Evolutionary conservation across 1,140 invertebrate genomes (phyloP), one percentile per base, ranked within the genome.

Genomic region (Apocrypta bakeri): DNA sequence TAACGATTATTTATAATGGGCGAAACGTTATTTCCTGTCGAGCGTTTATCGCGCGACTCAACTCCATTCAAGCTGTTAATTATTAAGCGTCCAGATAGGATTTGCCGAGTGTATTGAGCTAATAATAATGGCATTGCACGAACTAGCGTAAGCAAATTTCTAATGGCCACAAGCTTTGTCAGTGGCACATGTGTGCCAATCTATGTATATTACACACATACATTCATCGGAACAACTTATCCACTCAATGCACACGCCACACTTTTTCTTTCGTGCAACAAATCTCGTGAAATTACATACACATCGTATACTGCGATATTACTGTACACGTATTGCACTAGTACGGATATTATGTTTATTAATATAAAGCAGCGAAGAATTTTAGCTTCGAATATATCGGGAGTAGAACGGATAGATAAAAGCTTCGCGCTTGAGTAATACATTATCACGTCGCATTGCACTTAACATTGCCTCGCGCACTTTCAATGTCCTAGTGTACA

Each of bases 401-500:
- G 29, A 40, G 63, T 37, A 37, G 9, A 56, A 6, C 7, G 0
- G 48, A 1, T 1, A 21, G 21, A 42, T 1, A 40, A 66, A 24
- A 25, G 40, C 48, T 56, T 56, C 48, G 21, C 21, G 21, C 2
- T 37, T 2, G 17, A 56, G 48, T 21, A 56, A 56, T 17, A 17
- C 48, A 56, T 56, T 56, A 56, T 56, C 63, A 25, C 63, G 24
- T 1, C 27, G 6, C 17, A 8, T 37, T 33, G 21, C 68, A 79
- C 48, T 79, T 61, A 72, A 56, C 48, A 61, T 37, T 71, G 27
- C 6, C 27, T 25, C 37, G 24, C 40, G n/a, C 24, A 14, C 27
- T 71, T 79, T 71, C 37, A 69, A 79, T 56, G 68, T 61, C 37
- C 48, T 42, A 24, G 56, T 61, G 29, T 37, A 7, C 27, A 68